phyloP scores from a whole-genome alignment of 2,797 vertebrate species.

The Leptodactylus fallax region DNA sequence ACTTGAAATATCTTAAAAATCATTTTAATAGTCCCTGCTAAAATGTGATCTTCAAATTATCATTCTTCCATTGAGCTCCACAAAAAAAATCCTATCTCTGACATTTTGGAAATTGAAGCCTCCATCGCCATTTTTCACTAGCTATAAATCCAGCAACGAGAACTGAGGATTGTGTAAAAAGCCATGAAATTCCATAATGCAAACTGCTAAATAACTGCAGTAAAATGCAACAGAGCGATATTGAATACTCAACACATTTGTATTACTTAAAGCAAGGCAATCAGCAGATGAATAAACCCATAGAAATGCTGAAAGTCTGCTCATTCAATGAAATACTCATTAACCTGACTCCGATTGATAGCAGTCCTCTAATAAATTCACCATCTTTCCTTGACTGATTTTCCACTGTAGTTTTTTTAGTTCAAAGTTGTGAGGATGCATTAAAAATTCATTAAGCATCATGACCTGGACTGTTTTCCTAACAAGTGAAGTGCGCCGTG shows the following conservation, averaged over 20 bases:
- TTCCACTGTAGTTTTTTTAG: background rate
- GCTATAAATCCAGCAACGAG: constrained; percentile 48
- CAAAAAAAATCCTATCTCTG: constrained; percentile 31
- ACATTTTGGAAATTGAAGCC: constrained; percentile 54
- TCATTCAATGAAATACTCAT: constrained; percentile 54
- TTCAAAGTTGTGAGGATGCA: constrained; percentile 33
- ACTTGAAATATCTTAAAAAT: constrained; percentile 21
- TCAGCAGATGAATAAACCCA: constrained; percentile 37
- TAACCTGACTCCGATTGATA: constrained; percentile 55
- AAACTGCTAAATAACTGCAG: constrained; percentile 57
- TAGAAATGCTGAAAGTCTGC: constrained; percentile 39
- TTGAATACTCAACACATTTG: constrained; percentile 51
- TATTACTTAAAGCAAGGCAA: constrained; percentile 57
- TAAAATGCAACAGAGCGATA: constrained; percentile 55
- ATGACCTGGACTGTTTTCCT: constrained; percentile 28
- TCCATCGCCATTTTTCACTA: constrained; percentile 41
- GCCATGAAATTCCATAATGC: constrained; percentile 53
- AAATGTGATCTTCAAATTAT: constrained; percentile 10
- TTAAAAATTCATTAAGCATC: constrained; percentile 28
- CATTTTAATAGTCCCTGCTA: constrained; percentile 23
- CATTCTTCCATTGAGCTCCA: constrained; percentile 19
- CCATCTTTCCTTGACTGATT: constrained; percentile 28
- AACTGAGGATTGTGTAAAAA: constrained; percentile 49
- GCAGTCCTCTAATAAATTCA: constrained; percentile 51
- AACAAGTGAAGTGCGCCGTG: background rate